These are phyloP conservation scores for Perithous albicinctus DNA, from an alignment of 2,888 invertebrate genomes.

Conservation along the genomic window DNA sequence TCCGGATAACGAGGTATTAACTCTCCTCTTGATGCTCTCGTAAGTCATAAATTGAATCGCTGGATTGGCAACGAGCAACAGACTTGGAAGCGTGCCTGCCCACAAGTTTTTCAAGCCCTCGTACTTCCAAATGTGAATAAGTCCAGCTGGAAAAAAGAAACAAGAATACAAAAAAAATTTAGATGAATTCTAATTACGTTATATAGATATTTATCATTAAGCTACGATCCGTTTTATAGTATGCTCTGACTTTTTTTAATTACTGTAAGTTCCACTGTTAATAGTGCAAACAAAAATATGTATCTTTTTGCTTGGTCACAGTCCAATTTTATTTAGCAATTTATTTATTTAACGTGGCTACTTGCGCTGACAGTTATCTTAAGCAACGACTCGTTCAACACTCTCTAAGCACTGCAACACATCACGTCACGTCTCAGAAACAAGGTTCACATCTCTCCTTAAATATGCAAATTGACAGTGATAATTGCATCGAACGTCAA, in stretches of 20 bases:
- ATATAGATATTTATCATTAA: not conserved
- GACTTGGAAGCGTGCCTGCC: constrained; percentile 93
- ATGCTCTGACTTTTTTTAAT: not conserved
- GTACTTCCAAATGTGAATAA: constrained; percentile 89
- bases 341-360: constrained; percentile 26
- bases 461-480: not conserved
- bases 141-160: constrained; percentile 86
- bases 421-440: constrained; percentile 13
- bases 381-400: not conserved
- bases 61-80: constrained; percentile 95
- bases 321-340: too few species aligned
- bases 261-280: not conserved
- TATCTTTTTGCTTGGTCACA: too few species aligned
- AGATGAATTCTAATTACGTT: not conserved
- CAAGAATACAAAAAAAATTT: not conserved
- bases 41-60: constrained; percentile 97
- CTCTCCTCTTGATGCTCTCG: constrained; percentile 92
- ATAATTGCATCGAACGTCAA: not conserved
- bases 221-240: not conserved
- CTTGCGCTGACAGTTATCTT: constrained; percentile 1
- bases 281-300: not conserved
- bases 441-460: constrained; percentile 9
- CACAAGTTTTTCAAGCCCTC: constrained; percentile 93
- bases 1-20: constrained; percentile 85
- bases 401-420: constrained; percentile 14